These are phyloP conservation scores for Brotogeris chrysoptera DNA, from an alignment of 2,797 vertebrate genomes.

Conservation along the genomic window DNA sequence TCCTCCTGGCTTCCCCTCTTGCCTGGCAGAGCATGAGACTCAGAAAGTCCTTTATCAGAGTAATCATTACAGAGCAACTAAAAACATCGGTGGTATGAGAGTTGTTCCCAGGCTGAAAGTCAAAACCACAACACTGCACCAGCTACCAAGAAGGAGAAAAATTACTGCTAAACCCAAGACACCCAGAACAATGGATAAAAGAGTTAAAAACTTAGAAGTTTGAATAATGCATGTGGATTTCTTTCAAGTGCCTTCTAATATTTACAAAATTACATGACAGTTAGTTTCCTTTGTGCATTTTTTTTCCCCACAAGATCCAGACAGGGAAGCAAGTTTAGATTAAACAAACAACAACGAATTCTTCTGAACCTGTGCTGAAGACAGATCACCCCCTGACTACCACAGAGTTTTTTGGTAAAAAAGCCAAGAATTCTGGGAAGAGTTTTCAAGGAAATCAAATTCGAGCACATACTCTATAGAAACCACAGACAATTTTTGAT, in stretches of 20 bases:
- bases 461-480: constrained; percentile 51
- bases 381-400: constrained; percentile 39
- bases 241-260: constrained; percentile 53
- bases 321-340: constrained; percentile 40
- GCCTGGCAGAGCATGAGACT: too few species aligned
- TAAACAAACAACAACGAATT: constrained; percentile 57
- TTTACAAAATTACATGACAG: constrained; percentile 65
- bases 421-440: background rate
- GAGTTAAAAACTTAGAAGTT: constrained; percentile 8
- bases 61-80: too few species aligned
- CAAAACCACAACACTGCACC: too few species aligned
- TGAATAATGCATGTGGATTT: constrained; percentile 49
- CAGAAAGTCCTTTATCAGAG: too few species aligned
- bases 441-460: constrained; percentile 66
- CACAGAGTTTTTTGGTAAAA: constrained; percentile 26
- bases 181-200: background rate
- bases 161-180: background rate
- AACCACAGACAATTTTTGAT: constrained; percentile 69
- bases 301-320: constrained; percentile 27
- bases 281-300: constrained; percentile 63
- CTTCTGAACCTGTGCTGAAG: constrained; percentile 54
- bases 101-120: too few species aligned
- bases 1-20: too few species aligned
- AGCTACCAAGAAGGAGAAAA: background rate
- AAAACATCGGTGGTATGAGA: too few species aligned